phyloP scores from a whole-genome alignment of 2,888 invertebrate genomes.

The Nomada flava region DNA sequence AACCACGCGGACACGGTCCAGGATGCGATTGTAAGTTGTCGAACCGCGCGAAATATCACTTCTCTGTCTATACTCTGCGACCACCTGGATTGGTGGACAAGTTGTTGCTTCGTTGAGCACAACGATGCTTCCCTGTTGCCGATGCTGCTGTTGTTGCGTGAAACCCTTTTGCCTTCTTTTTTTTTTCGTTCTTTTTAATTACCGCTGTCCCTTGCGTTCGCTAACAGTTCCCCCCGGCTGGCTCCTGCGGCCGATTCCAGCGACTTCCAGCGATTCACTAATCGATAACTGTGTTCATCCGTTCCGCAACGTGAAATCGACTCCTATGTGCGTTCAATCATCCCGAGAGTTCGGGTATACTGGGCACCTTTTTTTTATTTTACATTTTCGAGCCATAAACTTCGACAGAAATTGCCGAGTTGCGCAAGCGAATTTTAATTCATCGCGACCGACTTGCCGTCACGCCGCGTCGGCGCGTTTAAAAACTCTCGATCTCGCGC shows the following conservation, averaged over 20 bases:
- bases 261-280: constrained; percentile 17
- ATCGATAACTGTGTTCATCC: not conserved
- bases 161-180: not conserved
- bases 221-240: constrained; percentile 6
- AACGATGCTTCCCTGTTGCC: constrained; percentile 31
- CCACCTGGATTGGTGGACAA: constrained; percentile 13
- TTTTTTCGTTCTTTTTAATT: not conserved
- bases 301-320: not conserved
- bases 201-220: constrained; percentile 27
- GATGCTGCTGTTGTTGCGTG: constrained; percentile 38
- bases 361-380: not conserved
- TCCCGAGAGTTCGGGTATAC: constrained; percentile 26
- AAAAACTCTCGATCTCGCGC: constrained; percentile 28
- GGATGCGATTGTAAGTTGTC: constrained; percentile 73
- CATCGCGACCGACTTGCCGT: not conserved
- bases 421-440: constrained; percentile 7
- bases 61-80: constrained; percentile 17
- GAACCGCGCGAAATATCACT: constrained; percentile 52
- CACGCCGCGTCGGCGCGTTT: constrained; percentile 3
- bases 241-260: not conserved
- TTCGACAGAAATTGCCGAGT: not conserved
- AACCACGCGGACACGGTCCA: constrained; percentile 62
- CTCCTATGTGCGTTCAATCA: not conserved
- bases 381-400: constrained; percentile 29
- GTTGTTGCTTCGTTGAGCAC: constrained; percentile 47